phyloP scores from a whole-genome alignment of 2,888 invertebrate genomes.

The Steinernema carpocapsae region DNA sequence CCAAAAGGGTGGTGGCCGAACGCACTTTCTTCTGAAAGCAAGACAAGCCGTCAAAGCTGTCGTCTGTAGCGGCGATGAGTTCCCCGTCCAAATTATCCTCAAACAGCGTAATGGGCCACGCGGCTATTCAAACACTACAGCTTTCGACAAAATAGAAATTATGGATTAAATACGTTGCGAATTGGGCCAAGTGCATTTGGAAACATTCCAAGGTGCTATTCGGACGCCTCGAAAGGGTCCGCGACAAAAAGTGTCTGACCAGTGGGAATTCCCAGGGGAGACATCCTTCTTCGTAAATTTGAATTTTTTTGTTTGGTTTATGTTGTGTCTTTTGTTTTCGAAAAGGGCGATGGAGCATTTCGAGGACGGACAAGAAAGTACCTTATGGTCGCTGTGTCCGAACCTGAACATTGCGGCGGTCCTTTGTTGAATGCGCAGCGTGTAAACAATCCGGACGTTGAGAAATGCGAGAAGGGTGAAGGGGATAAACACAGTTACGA shows the following conservation, averaged over 20 bases:
- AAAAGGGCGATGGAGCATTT: too few relatives aligned
- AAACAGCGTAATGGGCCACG: not conserved
- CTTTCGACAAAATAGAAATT: slow-evolving; percentile 3
- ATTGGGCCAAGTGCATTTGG: not conserved
- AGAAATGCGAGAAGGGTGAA: slow-evolving; percentile 60
- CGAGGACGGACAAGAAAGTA: slow-evolving; percentile 20
- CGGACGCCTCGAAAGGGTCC: too few relatives aligned
- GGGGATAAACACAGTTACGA: slow-evolving; percentile 64
- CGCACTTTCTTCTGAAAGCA: slow-evolving; percentile 59
- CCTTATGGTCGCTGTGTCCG: slow-evolving; percentile 62
- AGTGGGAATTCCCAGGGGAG: too few relatives aligned
- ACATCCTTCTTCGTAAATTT: too few relatives aligned
- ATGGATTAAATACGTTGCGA: slow-evolving; percentile 30
- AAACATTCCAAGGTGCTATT: too few relatives aligned
- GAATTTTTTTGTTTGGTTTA: too few relatives aligned
- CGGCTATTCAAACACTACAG: not conserved
- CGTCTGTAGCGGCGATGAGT: not conserved
- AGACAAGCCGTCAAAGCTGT: not conserved
- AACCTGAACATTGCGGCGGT: slow-evolving; percentile 67
- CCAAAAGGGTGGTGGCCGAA: slow-evolving; percentile 64
- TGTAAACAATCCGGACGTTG: slow-evolving; percentile 57
- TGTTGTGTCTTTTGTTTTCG: too few relatives aligned
- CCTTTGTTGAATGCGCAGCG: slow-evolving; percentile 59
- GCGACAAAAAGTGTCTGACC: too few relatives aligned
- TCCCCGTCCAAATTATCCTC: not conserved